phyloP scores from a whole-genome alignment of 2,113 vertebrate species.

The Oenanthe oenanthe region DNA sequence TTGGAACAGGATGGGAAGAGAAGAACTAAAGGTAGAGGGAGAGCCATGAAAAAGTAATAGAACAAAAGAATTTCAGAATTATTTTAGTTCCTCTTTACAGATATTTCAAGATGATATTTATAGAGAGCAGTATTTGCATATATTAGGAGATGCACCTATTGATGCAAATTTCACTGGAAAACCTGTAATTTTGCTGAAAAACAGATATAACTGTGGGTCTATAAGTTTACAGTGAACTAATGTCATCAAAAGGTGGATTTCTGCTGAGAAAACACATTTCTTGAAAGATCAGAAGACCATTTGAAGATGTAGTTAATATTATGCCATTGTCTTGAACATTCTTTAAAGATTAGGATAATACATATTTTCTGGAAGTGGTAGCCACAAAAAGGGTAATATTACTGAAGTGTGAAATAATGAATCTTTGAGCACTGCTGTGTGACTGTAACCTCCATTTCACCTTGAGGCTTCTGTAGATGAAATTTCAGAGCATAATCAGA shows the following conservation, averaged over 20 bases:
- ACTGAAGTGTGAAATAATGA: not conserved
- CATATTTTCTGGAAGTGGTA: not conserved
- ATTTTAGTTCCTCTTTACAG: not conserved
- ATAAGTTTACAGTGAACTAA: not conserved
- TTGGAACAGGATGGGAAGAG: not conserved
- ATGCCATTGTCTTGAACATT: not conserved
- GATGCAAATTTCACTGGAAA: not conserved
- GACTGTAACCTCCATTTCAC: not conserved
- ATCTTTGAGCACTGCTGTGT: not conserved
- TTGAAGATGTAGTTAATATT: not conserved
- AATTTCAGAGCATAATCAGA: not conserved
- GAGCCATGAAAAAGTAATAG: not conserved
- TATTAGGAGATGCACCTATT: not conserved
- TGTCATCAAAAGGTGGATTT: not conserved
- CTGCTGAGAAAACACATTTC: not conserved
- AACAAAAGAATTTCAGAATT: not conserved
- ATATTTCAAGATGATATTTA: not conserved
- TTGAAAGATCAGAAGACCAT: not conserved
- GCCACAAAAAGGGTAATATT: not conserved
- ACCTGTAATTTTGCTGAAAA: not conserved
- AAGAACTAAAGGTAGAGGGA: not conserved
- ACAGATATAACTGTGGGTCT: fast-evolving
- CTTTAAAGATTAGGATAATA: not conserved
- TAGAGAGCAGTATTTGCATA: not conserved
- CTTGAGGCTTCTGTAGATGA: not conserved